Percentiles rank a stretch among this genome's conserved stretches.
Conservation (phyloP, 2,888 invertebrate genomes). For the Ectemnius continuus region DNA sequence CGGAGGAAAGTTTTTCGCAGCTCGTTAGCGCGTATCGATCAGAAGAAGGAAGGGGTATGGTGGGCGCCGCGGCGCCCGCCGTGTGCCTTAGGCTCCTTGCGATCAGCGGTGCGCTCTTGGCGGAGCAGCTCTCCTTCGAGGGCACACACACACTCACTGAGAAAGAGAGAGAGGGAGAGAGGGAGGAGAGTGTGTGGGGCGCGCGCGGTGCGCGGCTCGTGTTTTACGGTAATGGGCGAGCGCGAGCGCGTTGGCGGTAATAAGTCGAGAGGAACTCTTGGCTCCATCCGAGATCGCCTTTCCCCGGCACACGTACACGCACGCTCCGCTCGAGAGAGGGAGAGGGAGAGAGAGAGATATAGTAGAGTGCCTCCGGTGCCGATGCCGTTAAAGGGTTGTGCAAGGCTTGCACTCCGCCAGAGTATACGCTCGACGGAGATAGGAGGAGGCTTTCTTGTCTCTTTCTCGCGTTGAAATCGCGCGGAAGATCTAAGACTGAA, state of each 20-base stretch:
- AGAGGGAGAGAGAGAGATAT: background rate
- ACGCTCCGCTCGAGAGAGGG: background rate
- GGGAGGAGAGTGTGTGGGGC: too few relatives aligned
- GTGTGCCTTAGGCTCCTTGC: constrained; percentile 24
- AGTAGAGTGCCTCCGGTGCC: too few relatives aligned
- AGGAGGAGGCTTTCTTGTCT: too few relatives aligned
- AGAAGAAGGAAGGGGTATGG: too few relatives aligned
- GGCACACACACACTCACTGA: too few relatives aligned
- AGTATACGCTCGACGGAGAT: background rate
- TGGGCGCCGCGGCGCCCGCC: constrained; percentile 22
- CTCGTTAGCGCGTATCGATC: constrained; percentile 49
- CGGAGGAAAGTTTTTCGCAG: constrained; percentile 45
- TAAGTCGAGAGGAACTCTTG: constrained; percentile 5
- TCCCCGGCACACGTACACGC: background rate
- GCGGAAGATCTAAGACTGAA: background rate
- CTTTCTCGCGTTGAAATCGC: background rate
- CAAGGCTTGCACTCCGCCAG: background rate
- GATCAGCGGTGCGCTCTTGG: too few relatives aligned
- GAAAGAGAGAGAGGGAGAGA: too few relatives aligned
- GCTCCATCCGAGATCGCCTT: background rate
- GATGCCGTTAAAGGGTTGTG: too few relatives aligned
- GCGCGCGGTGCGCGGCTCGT: too few relatives aligned
- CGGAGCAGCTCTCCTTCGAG: too few relatives aligned
- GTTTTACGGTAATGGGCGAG: constrained; percentile 4
- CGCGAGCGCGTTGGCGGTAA: background rate